Evolutionary conservation across 2,888 invertebrate genomes (phyloP).

Genomic region (Sinohyriopsis cumingii): DNA sequence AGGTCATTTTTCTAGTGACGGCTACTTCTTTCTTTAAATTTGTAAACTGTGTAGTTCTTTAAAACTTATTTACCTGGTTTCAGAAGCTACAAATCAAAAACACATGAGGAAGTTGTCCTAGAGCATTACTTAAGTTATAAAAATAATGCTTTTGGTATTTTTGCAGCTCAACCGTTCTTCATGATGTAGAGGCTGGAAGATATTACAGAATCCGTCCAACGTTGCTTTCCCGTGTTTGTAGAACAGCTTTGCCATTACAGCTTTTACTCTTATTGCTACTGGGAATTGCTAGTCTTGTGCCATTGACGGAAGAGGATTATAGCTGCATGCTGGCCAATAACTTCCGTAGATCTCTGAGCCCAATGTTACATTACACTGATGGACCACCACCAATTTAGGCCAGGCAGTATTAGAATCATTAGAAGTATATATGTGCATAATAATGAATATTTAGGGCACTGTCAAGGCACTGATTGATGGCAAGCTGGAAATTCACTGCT

Average conservation of each 20-base stretch:
- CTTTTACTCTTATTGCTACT: constrained; percentile 92
- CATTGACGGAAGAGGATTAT: constrained; percentile 86
- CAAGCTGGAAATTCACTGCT: no score
- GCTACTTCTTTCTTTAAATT: no score
- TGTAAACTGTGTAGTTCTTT: no score
- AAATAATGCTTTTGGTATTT: neutral
- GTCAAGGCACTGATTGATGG: no score
- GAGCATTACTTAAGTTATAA: no score
- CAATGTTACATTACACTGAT: constrained; percentile 91
- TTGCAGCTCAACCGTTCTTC: constrained; percentile 49
- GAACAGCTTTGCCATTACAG: constrained; percentile 94
- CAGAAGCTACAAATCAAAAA: no score
- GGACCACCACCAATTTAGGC: constrained; percentile 92
- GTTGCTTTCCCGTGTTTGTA: constrained; percentile 90
- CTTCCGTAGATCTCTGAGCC: constrained; percentile 87
- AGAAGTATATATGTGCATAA: no score
- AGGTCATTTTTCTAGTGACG: no score
- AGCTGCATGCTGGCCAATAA: constrained; percentile 89
- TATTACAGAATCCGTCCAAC: constrained; percentile 60
- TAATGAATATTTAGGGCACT: no score
- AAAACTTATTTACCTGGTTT: no score
- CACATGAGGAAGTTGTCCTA: no score
- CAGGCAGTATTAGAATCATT: neutral
- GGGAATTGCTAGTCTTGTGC: constrained; percentile 93
- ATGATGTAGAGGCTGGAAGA: constrained; percentile 29